Base-by-base conservation (phyloP, 2,888 invertebrate genomes). In the Chymomyza procnemis region DNA sequence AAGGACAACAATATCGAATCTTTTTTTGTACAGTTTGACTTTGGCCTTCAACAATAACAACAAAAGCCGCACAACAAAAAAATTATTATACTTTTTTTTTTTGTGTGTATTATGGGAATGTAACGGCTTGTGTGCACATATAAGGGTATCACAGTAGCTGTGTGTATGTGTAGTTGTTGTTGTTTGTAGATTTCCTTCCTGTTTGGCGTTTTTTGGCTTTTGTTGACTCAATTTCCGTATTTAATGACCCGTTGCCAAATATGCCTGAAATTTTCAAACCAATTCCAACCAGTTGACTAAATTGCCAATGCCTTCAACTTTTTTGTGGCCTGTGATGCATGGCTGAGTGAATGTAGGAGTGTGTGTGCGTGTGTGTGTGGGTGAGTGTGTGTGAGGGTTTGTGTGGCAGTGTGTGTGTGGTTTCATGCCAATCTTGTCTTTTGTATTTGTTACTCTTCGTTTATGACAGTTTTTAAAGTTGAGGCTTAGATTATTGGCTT, bases 211-310 rank as follows among this genome's bases (percentile, higher is more conserved):
- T 78, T n/a, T 84, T 76, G 74, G 77, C 81, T 83, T 77, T 85
- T 84, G 87, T 88, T 83, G 81, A 84, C 80, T 88, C 83, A 85
- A 88, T 88, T 88, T 88, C 83, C 85, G 82, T 76, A 86, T 84
- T 85, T 87, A 88, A 88, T 88, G 88, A 82, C 74, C 78, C 88
- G 83, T 85, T 87, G 76, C 80, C 77, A 81, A 84, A 84, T 82
- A 78, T 82, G 84, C 80, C 78, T 61, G 76, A 73, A 79, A 75
- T 78, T 79, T 82, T 78, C 59, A 71, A 76, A 73, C 75, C 67
- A 73, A 77, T 76, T 54, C 54, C 22, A 54, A 21, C 21, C 19
- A 50, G 50, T 54, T 54, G 19, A 21, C 14, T 54, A 21, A 41
- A 41, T 41, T 41, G 34, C 34, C 34, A 41, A 41, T 3, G 34